phyloP scores from a whole-genome alignment of 1,140 invertebrate species.

The Tetragonula clypearis region DNA sequence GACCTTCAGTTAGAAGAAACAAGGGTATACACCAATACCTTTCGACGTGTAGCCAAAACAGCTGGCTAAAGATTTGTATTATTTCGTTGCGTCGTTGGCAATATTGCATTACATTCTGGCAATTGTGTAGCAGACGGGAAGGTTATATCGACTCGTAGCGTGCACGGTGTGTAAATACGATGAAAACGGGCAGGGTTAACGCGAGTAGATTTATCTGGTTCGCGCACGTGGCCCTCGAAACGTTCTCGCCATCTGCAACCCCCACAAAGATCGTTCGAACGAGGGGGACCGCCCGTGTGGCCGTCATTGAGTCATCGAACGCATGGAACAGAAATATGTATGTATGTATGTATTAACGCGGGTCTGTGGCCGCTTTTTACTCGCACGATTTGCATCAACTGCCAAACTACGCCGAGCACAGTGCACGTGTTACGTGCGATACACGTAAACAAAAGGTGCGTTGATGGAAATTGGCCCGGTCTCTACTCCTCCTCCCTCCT shows the following conservation, averaged over 20 bases:
- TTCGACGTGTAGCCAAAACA: too few relatives aligned
- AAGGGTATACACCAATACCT: too few relatives aligned
- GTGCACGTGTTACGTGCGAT: constrained; percentile 4
- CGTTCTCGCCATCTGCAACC: constrained; percentile 9
- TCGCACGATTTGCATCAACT: constrained; percentile 22
- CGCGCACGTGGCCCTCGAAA: constrained; percentile 31
- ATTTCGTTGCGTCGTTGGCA: neutral
- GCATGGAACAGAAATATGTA: constrained; percentile 16
- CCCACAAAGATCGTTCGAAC: constrained; percentile 28
- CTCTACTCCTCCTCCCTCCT: too few relatives aligned
- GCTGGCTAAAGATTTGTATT: neutral
- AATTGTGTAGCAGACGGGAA: too few relatives aligned
- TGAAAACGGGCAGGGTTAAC: constrained; percentile 27
- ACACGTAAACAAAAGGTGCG: neutral
- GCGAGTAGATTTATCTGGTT: constrained; percentile 31
- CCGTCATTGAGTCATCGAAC: constrained; percentile 50
- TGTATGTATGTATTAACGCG: neutral
- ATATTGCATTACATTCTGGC: neutral
- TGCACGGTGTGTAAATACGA: neutral
- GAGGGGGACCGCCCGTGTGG: constrained; percentile 21
- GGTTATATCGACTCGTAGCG: neutral
- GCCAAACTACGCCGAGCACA: neutral
- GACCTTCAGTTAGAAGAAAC: neutral
- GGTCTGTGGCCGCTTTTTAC: neutral
- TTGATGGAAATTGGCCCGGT: neutral